Evolutionary conservation across 2,888 invertebrate species (phyloP).

Genomic region (Cryptus viduatorius): DNA sequence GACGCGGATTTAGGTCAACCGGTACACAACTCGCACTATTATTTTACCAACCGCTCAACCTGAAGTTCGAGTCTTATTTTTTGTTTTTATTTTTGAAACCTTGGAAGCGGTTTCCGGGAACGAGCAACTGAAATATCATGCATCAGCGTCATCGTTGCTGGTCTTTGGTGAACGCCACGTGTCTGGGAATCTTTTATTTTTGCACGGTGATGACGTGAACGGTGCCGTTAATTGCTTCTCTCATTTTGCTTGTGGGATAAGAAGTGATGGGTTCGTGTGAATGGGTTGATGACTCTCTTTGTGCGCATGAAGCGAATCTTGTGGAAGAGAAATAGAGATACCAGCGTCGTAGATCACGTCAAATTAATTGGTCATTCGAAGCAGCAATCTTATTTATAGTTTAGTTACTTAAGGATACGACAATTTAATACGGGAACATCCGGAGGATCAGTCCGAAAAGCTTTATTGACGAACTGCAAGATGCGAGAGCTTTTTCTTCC

Average conservation of each 20-base stretch:
- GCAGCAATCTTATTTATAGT: constrained; percentile 3
- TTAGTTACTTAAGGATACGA: neutral
- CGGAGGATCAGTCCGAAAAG: neutral
- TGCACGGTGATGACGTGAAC: constrained; percentile 55
- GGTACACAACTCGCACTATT: constrained; percentile 1
- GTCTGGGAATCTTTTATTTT: constrained; percentile 73
- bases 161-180: constrained; percentile 70
- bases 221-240: neutral
- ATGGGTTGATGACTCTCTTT: neutral
- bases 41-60: neutral
- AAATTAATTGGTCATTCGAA: neutral
- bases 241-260: neutral
- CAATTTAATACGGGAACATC: neutral
- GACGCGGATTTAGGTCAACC: constrained; percentile 44
- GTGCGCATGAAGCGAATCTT: neutral
- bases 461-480: constrained; percentile 19
- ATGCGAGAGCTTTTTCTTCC: constrained; percentile 14
- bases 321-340: neutral
- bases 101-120: constrained; percentile 72
- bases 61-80: constrained; percentile 57
- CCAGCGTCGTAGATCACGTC: neutral
- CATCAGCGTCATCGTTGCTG: constrained; percentile 6
- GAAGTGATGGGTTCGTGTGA: neutral
- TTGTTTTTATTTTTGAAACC: constrained; percentile 73
- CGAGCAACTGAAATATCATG: constrained; percentile 39